Evolutionary conservation across 2,113 vertebrate genomes (phyloP).

Genomic region (Nerophis ophidion): DNA sequence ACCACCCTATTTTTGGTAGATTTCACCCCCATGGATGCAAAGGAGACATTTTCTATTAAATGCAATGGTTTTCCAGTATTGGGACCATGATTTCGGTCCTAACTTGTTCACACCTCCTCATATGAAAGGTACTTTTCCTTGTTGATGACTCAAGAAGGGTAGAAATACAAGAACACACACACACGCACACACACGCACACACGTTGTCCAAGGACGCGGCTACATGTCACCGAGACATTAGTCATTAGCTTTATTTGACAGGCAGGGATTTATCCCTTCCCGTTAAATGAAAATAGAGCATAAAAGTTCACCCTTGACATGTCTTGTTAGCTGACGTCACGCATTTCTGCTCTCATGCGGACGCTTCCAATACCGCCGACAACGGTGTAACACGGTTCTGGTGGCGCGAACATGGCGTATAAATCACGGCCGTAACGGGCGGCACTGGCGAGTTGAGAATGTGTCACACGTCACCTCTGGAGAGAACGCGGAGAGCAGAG

Average conservation of each 20-base stretch:
- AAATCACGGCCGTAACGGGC: slow-evolving; percentile 49
- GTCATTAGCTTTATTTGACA: slow-evolving; percentile 72
- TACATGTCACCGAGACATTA: slow-evolving; percentile 72
- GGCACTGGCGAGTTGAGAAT: slow-evolving; percentile 61
- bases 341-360: slow-evolving; percentile 4
- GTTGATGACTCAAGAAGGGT: no score
- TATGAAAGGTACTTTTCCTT: no score
- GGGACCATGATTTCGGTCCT: no score
- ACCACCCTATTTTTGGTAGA: no score
- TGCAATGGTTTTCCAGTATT: no score
- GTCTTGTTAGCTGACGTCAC: slow-evolving; percentile 10
- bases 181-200: slow-evolving; percentile 42
- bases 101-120: no score
- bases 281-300: slow-evolving; percentile 43
- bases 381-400: slow-evolving; percentile 13
- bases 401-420: slow-evolving; percentile 42
- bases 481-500: slow-evolving; percentile 53
- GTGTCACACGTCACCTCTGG: slow-evolving; percentile 63
- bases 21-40: no score
- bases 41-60: no score
- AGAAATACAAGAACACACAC: not conserved
- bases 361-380: slow-evolving; percentile 8
- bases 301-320: slow-evolving; percentile 13
- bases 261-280: slow-evolving; percentile 69
- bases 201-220: slow-evolving; percentile 61